Evolutionary conservation across 2,888 invertebrate species (phyloP).

Genomic region (Chrysodeixis includens): DNA sequence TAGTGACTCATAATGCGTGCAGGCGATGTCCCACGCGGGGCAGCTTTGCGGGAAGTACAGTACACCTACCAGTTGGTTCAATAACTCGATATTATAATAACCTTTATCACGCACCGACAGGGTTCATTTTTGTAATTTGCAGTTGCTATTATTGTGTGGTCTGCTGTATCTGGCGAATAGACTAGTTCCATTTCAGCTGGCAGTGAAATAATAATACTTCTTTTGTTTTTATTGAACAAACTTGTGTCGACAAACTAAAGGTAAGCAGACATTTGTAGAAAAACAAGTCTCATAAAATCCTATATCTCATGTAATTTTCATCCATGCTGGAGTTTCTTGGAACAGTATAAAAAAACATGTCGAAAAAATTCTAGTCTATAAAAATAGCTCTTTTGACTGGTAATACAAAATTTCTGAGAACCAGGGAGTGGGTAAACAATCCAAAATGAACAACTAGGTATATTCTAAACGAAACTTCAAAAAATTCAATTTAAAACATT

Average conservation of each 20-base stretch:
- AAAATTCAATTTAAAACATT: not conserved
- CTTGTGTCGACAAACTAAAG: no score
- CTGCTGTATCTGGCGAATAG: not conserved
- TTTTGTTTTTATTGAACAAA: no score
- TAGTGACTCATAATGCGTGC: constrained; percentile 10
- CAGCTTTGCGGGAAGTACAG: constrained; percentile 9
- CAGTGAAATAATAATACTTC: no score
- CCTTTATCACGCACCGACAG: not conserved
- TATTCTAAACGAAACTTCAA: not conserved
- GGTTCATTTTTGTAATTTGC: not conserved
- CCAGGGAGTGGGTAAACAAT: not conserved
- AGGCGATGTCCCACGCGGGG: constrained; percentile 34
- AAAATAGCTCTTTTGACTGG: not conserved
- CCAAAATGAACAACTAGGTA: not conserved
- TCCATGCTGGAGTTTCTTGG: no score
- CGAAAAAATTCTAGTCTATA: not conserved
- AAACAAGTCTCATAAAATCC: not conserved
- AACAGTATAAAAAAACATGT: not conserved
- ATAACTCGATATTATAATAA: not conserved
- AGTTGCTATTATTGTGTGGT: not conserved
- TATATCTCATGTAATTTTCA: constrained; percentile 1
- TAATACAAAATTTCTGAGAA: not conserved
- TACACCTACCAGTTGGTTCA: not conserved
- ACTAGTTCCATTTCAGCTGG: no score
- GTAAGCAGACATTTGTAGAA: not conserved